A percentile compares a stretch with the other conserved stretches of the same genome.
These are phyloP conservation scores for Nomada fucata DNA, from an alignment of 2,888 invertebrate genomes.

Conservation along the genomic window DNA sequence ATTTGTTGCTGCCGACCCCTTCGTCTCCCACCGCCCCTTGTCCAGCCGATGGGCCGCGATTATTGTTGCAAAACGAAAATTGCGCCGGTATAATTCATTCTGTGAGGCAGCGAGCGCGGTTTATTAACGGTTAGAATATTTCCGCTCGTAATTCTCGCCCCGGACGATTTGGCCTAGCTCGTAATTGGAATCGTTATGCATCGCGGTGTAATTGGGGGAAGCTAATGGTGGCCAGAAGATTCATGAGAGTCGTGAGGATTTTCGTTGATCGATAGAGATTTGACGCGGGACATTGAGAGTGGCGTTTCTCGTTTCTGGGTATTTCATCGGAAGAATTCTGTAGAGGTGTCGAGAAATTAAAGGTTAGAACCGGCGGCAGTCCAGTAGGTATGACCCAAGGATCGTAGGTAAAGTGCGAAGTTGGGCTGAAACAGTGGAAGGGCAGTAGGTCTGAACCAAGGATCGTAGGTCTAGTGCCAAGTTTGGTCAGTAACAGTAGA, in stretches of 20 bases:
- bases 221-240: background rate
- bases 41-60: constrained; percentile 73
- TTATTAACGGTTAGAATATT: constrained; percentile 63
- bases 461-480: too few relatives aligned
- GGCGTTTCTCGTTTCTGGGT: too few relatives aligned
- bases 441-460: too few relatives aligned
- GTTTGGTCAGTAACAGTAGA: too few relatives aligned
- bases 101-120: constrained; percentile 37
- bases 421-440: too few relatives aligned
- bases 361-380: too few relatives aligned
- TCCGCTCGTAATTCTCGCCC: constrained; percentile 50
- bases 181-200: constrained; percentile 33
- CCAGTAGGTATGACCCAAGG: too few relatives aligned
- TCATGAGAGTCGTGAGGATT: background rate
- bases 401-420: too few relatives aligned
- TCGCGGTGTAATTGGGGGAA: constrained; percentile 20
- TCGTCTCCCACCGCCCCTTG: background rate
- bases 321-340: too few relatives aligned
- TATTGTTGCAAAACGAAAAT: constrained; percentile 57
- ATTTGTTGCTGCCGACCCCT: constrained; percentile 63
- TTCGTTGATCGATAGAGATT: background rate
- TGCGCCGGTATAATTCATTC: constrained; percentile 55
- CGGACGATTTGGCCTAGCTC: constrained; percentile 28
- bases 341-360: too few relatives aligned
- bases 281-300: background rate